phyloP scores from a whole-genome alignment of 2,888 invertebrate species.

The Erebia ligea region DNA sequence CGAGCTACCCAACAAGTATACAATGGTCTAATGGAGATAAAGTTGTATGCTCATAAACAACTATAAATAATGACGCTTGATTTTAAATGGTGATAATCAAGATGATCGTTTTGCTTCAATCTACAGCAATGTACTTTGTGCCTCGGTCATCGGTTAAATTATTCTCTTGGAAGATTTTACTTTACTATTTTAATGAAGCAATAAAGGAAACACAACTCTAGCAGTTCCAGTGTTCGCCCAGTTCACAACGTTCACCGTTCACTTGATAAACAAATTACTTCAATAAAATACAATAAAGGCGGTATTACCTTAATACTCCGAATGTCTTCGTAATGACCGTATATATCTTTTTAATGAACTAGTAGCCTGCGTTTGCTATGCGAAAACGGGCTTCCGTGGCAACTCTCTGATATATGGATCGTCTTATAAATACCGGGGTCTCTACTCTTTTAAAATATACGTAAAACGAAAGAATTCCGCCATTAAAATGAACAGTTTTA shows the following conservation, averaged over 20 bases:
- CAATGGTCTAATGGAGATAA: too few relatives aligned
- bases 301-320: slow-evolving; percentile 61
- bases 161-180: background rate
- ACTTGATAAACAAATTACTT: slow-evolving; percentile 48
- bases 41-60: too few relatives aligned
- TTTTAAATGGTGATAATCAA: too few relatives aligned
- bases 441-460: slow-evolving; percentile 52
- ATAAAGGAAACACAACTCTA: slow-evolving; percentile 6
- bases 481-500: slow-evolving; percentile 55
- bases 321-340: slow-evolving; percentile 72
- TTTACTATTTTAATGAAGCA: background rate
- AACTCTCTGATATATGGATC: slow-evolving; percentile 62
- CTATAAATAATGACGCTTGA: too few relatives aligned
- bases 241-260: slow-evolving; percentile 23
- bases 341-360: slow-evolving; percentile 80
- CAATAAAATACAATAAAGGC: slow-evolving; percentile 53
- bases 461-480: slow-evolving; percentile 63
- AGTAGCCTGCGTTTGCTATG: slow-evolving; percentile 65
- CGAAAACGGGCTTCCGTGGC: slow-evolving; percentile 62
- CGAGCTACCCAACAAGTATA: too few relatives aligned
- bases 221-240: background rate
- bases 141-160: background rate
- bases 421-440: slow-evolving; percentile 54
- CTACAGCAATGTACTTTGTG: too few relatives aligned
- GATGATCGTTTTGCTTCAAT: too few relatives aligned